Evolutionary conservation across 2,113 vertebrate species (phyloP).

Genomic region (Notechis scutatus): DNA sequence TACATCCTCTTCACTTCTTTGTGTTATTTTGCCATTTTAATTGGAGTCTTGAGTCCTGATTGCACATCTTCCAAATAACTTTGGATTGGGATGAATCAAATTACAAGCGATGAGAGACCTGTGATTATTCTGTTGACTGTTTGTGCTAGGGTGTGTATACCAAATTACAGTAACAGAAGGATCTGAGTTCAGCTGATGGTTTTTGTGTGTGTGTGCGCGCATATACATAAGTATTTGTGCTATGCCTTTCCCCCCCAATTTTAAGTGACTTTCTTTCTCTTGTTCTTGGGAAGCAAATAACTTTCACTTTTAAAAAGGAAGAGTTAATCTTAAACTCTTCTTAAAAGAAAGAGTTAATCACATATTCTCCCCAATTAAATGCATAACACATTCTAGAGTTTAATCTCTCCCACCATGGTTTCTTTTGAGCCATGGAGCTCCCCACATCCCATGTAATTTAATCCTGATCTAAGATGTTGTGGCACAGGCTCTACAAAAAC

Average conservation of each 20-base stretch:
- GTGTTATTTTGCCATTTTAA: not conserved
- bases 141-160: not conserved
- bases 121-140: not conserved
- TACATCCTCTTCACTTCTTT: not conserved
- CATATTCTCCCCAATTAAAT: not conserved
- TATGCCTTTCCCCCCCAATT: not conserved
- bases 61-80: not conserved
- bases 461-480: not conserved
- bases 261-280: not conserved
- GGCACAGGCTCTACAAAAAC: constrained; percentile 34
- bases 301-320: not conserved
- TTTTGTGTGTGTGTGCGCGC: not conserved
- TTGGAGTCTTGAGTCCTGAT: not conserved
- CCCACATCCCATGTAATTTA: not conserved
- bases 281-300: not conserved
- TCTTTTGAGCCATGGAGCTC: not conserved
- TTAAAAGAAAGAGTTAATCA: not conserved
- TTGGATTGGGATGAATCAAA: not conserved
- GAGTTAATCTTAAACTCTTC: not conserved
- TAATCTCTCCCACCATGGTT: not conserved
- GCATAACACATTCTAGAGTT: not conserved
- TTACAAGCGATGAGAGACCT: not conserved
- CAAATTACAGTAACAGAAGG: not conserved
- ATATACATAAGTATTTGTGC: not conserved
- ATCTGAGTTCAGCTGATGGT: not conserved